Percentiles rank a stretch among this genome's conserved stretches.
Conservation (phyloP, 2,113 vertebrate genomes). For the Prunella fulvescens region DNA sequence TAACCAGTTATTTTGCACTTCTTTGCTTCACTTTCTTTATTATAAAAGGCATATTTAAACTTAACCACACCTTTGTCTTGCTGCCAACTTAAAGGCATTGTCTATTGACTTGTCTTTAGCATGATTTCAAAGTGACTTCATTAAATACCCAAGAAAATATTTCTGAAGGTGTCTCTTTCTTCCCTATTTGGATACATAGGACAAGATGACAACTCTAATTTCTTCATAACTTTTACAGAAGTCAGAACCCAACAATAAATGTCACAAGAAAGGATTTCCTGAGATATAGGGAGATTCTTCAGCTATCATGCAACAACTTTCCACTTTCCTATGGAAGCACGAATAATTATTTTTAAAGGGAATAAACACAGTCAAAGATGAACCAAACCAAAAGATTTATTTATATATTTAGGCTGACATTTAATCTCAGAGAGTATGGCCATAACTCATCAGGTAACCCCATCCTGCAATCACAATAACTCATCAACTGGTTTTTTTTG, state of each 20-base stretch:
- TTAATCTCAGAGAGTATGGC: background rate
- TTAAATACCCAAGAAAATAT: background rate
- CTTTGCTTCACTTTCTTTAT: background rate
- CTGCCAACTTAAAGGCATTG: background rate
- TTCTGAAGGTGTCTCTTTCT: background rate
- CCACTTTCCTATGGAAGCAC: background rate
- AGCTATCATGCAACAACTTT: background rate
- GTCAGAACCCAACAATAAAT: background rate
- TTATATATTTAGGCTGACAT: background rate
- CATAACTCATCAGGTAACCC: background rate
- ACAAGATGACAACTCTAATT: background rate
- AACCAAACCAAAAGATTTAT: background rate
- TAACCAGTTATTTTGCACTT: background rate
- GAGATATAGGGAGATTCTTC: background rate
- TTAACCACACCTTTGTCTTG: background rate
- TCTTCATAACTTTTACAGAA: background rate
- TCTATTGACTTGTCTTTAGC: background rate
- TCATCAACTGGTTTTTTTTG: background rate
- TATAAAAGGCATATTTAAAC: background rate
- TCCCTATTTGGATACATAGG: background rate
- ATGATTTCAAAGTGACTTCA: background rate
- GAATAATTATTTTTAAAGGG: background rate
- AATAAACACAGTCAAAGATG: background rate
- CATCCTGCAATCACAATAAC: background rate
- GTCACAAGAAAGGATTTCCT: constrained; percentile 37